Percentiles rank a stretch among this genome's conserved stretches.
These are phyloP conservation scores for Ptilonorhynchus violaceus DNA, from an alignment of 2,113 vertebrate species.

Conservation along the genomic window DNA sequence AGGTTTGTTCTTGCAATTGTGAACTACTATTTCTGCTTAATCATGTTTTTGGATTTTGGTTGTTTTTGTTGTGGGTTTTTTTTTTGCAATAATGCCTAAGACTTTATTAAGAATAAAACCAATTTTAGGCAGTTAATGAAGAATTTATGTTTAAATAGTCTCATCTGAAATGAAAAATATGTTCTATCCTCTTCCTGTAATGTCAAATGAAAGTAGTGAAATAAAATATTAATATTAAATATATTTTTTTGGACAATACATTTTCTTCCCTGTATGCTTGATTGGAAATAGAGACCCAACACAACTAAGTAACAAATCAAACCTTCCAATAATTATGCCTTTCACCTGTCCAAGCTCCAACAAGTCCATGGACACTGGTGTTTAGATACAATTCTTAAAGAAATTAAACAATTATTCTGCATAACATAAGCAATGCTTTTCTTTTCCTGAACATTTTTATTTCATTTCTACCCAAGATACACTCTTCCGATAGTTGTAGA, in stretches of 20 bases:
- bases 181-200: neutral
- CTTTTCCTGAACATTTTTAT: neutral
- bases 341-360: neutral
- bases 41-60: neutral
- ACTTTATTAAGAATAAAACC: neutral
- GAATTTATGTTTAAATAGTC: neutral
- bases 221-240: neutral
- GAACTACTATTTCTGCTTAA: neutral
- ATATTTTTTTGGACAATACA: neutral
- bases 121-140: neutral
- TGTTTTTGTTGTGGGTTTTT: no score
- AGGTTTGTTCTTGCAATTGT: neutral
- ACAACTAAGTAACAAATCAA: neutral
- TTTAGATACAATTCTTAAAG: neutral
- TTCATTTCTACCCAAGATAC: neutral
- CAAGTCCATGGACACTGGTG: fast-evolving
- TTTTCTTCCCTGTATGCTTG: neutral
- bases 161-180: neutral
- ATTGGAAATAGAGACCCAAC: neutral
- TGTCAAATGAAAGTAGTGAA: neutral
- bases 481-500: neutral
- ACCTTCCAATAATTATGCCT: neutral
- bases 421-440: neutral
- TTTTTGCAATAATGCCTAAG: neutral
- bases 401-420: neutral